Evolutionary conservation across 1,140 invertebrate genomes (phyloP).

Genomic region (Maniola jurtina): DNA sequence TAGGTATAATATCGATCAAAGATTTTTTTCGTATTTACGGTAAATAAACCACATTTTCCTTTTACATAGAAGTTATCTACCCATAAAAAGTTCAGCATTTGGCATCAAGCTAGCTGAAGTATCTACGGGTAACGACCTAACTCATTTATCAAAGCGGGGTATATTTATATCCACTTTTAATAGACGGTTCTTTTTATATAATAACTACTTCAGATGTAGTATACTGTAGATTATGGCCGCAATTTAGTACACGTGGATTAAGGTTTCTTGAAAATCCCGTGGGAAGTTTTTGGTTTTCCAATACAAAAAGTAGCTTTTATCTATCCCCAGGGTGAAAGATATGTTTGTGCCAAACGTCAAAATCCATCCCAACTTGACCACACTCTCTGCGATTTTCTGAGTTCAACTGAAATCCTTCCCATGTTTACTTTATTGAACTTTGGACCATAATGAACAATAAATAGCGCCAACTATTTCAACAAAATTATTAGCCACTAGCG

Average conservation of each 20-base stretch:
- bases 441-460: no score
- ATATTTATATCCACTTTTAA: background rate
- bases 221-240: no score
- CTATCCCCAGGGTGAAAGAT: background rate
- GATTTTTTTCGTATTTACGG: no score
- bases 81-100: background rate
- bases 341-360: no score
- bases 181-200: background rate
- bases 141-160: background rate
- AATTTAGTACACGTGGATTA: no score
- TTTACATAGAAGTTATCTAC: no score
- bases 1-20: no score
- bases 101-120: background rate
- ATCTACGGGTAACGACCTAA: background rate
- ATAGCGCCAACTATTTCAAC: background rate
- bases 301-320: no score
- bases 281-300: no score
- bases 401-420: background rate
- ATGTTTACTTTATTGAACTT: constrained; percentile 1
- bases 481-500: background rate
- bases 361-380: background rate
- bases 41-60: no score
- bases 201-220: background rate
- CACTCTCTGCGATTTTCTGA: background rate
- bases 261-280: no score